A percentile compares a stretch with the other conserved stretches of the same genome.
These are phyloP conservation scores for Fulmarus glacialis DNA, from an alignment of 2,113 vertebrate genomes.

Conservation along the genomic window DNA sequence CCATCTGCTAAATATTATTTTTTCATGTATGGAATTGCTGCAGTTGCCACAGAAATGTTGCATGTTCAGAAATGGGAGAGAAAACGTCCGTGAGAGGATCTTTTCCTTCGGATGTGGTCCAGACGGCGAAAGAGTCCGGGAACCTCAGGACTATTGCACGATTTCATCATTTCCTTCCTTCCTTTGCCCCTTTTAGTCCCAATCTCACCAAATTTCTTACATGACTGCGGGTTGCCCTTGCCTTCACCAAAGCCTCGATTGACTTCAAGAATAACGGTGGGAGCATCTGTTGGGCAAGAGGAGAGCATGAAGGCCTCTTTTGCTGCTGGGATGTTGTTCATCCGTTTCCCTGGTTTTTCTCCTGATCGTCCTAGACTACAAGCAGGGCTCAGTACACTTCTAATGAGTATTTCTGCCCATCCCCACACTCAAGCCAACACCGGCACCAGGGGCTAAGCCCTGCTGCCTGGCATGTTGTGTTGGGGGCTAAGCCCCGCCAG, in stretches of 20 bases:
- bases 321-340: not conserved
- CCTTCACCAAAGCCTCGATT: not conserved
- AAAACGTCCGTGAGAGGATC: constrained; percentile 35
- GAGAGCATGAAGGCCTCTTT: not conserved
- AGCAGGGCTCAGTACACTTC: not conserved
- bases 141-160: constrained; percentile 13
- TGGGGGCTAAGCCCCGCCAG: not conserved
- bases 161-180: constrained; percentile 61
- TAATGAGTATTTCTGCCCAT: not conserved
- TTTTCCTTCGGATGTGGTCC: constrained; percentile 59
- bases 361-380: not conserved
- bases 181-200: not conserved
- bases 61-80: constrained; percentile 38
- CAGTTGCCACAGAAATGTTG: constrained; percentile 65
- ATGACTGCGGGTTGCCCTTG: not conserved
- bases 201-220: constrained; percentile 31
- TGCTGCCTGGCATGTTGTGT: no score
- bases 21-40: constrained; percentile 64
- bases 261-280: not conserved
- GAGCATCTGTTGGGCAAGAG: not conserved
- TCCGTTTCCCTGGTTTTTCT: not conserved
- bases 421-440: not conserved
- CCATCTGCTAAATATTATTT: constrained; percentile 64
- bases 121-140: constrained; percentile 26
- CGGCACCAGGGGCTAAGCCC: not conserved